These are phyloP conservation scores for Chaenogobius annularis DNA, from an alignment of 2,113 vertebrate species.

Conservation along the genomic window DNA sequence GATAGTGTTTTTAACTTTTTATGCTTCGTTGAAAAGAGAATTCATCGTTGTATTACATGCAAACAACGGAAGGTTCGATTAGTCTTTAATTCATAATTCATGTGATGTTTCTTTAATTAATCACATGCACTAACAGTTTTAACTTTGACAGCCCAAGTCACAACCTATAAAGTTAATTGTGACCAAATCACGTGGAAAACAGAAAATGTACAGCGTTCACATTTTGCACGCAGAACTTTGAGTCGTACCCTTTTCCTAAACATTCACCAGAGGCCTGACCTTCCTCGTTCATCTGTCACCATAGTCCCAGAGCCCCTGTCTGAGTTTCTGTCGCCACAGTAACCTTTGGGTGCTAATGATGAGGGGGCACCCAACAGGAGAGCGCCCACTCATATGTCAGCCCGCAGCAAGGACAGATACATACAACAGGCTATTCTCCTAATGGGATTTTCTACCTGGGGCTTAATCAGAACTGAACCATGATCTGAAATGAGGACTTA, in stretches of 20 bases:
- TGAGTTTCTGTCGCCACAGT: conserved; percentile 6
- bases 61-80: too few relatives aligned
- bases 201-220: background rate
- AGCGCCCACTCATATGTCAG: background rate
- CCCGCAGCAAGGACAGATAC: background rate
- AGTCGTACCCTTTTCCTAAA: conserved; percentile 36
- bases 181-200: background rate
- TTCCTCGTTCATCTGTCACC: conserved; percentile 35
- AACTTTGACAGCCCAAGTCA: background rate
- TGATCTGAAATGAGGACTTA: background rate
- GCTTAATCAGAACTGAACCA: background rate
- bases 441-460: conserved; percentile 28
- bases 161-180: too few relatives aligned
- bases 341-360: conserved; percentile 47
- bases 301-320: conserved; percentile 1
- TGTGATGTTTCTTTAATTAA: too few relatives aligned
- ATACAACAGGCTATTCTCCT: background rate
- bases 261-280: conserved; percentile 29
- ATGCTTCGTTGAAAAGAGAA: too few relatives aligned
- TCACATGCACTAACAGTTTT: background rate
- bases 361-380: conserved; percentile 9
- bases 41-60: too few relatives aligned
- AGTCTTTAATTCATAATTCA: too few relatives aligned
- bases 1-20: too few relatives aligned
- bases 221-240: background rate